Base-by-base conservation (phyloP, 2,113 vertebrate species). In the Dasyornis broadbenti region DNA sequence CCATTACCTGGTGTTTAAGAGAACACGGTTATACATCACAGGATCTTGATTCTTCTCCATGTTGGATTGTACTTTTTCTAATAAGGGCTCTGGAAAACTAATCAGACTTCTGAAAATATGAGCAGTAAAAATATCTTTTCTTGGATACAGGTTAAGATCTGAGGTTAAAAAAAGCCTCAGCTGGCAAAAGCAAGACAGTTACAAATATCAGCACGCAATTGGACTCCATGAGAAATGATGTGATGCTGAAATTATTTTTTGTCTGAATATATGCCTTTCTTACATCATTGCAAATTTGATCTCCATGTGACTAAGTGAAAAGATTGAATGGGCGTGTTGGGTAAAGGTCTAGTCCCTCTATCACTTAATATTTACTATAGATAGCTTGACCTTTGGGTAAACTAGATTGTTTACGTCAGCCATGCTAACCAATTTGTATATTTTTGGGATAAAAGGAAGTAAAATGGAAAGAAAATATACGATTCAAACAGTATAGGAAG, bases 61-160 rank as follows among this genome's bases (percentile, higher is more conserved):
- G 33, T 84, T 78, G 93, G 60, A 83, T 28, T 85, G 52, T 75
- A 63, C 33, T 80, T 94, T 82, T 89, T 82, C 65, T 86, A 78
- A 47, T 63, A 69, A 78, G 40, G 22, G 14, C 35, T 94, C 88
- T 94, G 92, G 88, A 93, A 96, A 94, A 83, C 59, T 83, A 90
- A 86, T 93, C 82, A 91, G 52, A 84, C 68, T 94, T 86, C 79
- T 93, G 88, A 95, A 94, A 94, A 78, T 94, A 52, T 28, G 52
- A 94, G 64, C 44, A 90, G 59, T 96, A 94, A 88, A 91, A 96
- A 92, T 94, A 83, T 70, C 52, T 91, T 85, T 90, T 73, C 75
- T 89, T 95, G 94, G 71, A 93, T 71, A 45, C 37, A 40, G 56
- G 40, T 82, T 96, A 81, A 88, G 76, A 93, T 91, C 75, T 94